A percentile compares a stretch with the other conserved stretches of the same genome.
These are phyloP conservation scores for Nasonia giraulti DNA, from an alignment of 1,140 invertebrate species.

Conservation along the genomic window DNA sequence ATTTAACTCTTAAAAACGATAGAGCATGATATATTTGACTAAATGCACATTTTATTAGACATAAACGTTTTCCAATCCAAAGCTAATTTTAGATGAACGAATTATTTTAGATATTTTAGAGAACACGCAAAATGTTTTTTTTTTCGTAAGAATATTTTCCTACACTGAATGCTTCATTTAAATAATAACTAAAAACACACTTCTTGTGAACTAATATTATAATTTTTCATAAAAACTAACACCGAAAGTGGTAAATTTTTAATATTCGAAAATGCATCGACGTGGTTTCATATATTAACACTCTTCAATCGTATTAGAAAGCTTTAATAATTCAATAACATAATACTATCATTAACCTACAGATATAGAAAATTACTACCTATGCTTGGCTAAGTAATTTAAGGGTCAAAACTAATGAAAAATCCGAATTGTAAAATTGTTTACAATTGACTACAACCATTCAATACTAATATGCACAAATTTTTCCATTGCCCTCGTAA, in stretches of 20 bases:
- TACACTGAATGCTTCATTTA: background rate
- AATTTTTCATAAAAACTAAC: no score
- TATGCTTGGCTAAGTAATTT: background rate
- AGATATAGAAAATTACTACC: background rate
- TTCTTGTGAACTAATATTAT: no score
- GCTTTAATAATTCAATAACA: background rate
- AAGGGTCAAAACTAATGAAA: background rate
- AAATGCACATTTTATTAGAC: background rate
- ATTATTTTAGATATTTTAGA: no score
- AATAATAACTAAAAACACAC: background rate
- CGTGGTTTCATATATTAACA: background rate
- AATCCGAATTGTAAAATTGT: background rate
- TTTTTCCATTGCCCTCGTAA: slow-evolving; percentile 44
- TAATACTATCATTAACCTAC: background rate
- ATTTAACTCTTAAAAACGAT: background rate
- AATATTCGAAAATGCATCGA: no score
- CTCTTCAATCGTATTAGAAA: background rate
- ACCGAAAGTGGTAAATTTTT: background rate
- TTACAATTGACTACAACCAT: background rate
- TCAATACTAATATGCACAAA: slow-evolving; percentile 41
- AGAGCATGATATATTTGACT: background rate
- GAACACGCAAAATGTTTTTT: background rate
- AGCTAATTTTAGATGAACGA: no score
- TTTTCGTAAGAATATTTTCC: background rate
- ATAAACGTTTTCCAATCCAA: no score